These are phyloP conservation scores for Glaucomys volans DNA, from an alignment of 2,113 vertebrate genomes.

Conservation along the genomic window DNA sequence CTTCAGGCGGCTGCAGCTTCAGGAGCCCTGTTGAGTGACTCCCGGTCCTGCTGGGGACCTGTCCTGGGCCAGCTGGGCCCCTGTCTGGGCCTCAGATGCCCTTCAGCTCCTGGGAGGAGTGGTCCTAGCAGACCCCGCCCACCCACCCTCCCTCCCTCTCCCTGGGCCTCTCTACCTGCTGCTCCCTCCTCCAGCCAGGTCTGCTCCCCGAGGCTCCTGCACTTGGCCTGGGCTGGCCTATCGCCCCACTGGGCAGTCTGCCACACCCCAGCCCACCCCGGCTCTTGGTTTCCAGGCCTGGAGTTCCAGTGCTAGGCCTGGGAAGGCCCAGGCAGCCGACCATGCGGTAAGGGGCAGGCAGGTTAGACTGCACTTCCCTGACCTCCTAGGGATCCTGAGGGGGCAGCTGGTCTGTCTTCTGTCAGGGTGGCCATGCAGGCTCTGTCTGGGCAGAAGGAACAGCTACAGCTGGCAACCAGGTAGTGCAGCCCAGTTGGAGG, in stretches of 20 bases:
- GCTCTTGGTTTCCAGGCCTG: too few species aligned
- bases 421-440: too few species aligned
- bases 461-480: too few species aligned
- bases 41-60: not conserved
- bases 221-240: not conserved
- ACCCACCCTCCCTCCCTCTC: fast-evolving
- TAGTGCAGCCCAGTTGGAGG: not conserved
- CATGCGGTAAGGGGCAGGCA: not conserved
- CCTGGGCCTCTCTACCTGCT: not conserved
- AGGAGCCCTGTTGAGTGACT: not conserved
- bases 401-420: too few species aligned
- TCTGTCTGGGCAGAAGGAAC: not conserved
- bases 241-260: not conserved
- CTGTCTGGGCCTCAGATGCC: not conserved
- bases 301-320: not conserved
- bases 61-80: fast-evolving
- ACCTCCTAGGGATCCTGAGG: fast-evolving
- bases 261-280: too few species aligned
- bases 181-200: fast-evolving
- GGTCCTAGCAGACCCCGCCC: fast-evolving
- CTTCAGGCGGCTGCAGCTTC: not conserved
- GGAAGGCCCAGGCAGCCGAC: not conserved
- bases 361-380: too few species aligned
- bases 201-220: not conserved
- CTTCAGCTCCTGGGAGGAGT: too few species aligned